Evolutionary conservation across 37 sponge, comb jelly and placozoan species (phyloP).

Genomic region (Theonella swinhoei): DNA sequence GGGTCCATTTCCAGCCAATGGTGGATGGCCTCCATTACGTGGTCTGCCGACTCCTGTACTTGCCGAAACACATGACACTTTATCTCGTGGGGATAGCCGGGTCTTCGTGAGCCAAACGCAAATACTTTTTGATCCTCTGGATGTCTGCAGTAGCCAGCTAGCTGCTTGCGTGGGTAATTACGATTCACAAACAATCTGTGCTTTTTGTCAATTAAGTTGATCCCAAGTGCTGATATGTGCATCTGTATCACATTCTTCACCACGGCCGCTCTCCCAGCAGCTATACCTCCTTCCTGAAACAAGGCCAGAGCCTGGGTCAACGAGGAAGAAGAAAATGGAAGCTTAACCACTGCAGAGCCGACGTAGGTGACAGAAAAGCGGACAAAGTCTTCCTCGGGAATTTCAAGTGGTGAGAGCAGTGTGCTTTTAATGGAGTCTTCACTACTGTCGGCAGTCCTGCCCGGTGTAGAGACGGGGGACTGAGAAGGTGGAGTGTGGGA

Average conservation of each 20-base stretch:
- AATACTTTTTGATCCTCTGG: conserved; percentile 19
- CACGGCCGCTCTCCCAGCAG: conserved; percentile 56
- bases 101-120: conserved; percentile 48
- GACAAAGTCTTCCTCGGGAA: conserved; percentile 61
- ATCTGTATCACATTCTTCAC: conserved; percentile 49
- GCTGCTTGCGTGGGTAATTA: conserved; percentile 59
- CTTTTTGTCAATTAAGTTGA: conserved; percentile 51
- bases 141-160: conserved; percentile 50
- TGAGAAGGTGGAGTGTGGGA: conserved; percentile 2
- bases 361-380: conserved; percentile 52
- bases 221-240: conserved; percentile 52
- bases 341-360: conserved; percentile 48
- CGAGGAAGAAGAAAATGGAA: conserved; percentile 25
- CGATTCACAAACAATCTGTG: conserved; percentile 51
- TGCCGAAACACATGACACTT: conserved; percentile 56
- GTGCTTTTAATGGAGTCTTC: neutral
- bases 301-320: conserved; percentile 35
- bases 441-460: neutral
- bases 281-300: conserved; percentile 42
- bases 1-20: conserved; percentile 61
- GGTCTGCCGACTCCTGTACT: conserved; percentile 15
- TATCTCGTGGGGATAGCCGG: conserved; percentile 43
- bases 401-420: conserved; percentile 14
- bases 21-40: conserved; percentile 49
- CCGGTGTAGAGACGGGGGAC: neutral